Base-by-base conservation (phyloP, 1,140 invertebrate genomes). In the Ooceraea biroi region DNA sequence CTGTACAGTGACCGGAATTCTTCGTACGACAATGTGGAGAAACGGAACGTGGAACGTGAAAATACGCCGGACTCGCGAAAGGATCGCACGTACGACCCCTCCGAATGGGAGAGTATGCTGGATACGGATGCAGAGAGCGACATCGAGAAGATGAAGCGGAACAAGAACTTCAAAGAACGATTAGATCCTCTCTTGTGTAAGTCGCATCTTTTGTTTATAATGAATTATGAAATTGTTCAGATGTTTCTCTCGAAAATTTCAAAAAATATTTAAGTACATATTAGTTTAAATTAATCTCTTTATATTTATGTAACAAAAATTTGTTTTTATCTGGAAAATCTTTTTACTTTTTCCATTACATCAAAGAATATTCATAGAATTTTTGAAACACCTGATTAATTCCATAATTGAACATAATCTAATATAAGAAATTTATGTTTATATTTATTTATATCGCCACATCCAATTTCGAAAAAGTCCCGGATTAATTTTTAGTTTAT, bases 11-110 rank as follows among this genome's bases (percentile, higher is more conserved):
- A 95, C 84, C 94, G 96, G 17, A 96, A 97, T 82, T 97, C 97
- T 3, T 96, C 97, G 48, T 97, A 97, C 92, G 97, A 97, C 91
- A 97, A 97, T 89, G 96, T 97, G 0, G 96, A 96, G 73, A 94
- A 91, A 30, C 90, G 93, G 25, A 92, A 92, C 77, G 14, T 66
- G 14, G 89, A 92, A 2, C 88, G 88, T 60, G 86, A 90, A 5
- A 86, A 90, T n/a, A 91, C 89, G 69, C 87, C 90, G 2, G 91
- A 94, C 11, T 84, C 88, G 25, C 91, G 90, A 65, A 91, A 88
- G 55, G 90, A 91, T 85, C 89, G 84, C 63, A 89, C 89, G 3
- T 93, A 92, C 69, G 92, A 94, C 66, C 91, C 91, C 44, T 93
- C 92, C 22, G 93, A 94, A 22, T 93, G 91, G 90, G 93, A 94